Conservation (phyloP, 2,113 vertebrate species). For the Scophthalmus maximus region DNA sequence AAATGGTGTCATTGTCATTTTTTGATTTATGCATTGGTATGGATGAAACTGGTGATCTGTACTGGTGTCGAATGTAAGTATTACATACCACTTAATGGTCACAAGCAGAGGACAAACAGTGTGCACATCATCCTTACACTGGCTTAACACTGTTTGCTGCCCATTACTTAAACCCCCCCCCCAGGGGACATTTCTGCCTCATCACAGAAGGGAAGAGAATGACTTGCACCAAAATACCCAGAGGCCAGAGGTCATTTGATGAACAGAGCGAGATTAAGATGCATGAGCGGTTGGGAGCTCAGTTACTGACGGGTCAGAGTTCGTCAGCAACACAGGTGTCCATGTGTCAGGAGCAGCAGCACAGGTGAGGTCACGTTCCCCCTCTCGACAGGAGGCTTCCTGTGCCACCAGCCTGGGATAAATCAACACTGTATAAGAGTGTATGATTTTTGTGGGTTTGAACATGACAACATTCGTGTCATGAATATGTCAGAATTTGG, state of each 20-base stretch:
- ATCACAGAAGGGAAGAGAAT: slow-evolving; percentile 3
- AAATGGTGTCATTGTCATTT: no score
- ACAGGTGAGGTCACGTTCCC: slow-evolving; percentile 52
- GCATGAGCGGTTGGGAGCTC: slow-evolving; percentile 27
- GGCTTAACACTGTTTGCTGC: neutral
- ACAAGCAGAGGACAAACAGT: neutral
- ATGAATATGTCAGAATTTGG: slow-evolving; percentile 4
- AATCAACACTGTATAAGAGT: neutral
- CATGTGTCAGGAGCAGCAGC: slow-evolving; percentile 44
- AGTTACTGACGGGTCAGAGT: slow-evolving; percentile 31
- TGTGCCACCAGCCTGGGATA: slow-evolving; percentile 28
- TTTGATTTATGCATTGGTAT: no score
- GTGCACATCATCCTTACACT: neutral
- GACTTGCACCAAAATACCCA: slow-evolving; percentile 15
- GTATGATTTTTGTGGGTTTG: neutral
- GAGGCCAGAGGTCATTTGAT: slow-evolving; percentile 32
- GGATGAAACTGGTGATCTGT: no score
- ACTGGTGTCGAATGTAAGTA: no score
- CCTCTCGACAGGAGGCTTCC: slow-evolving; percentile 21
- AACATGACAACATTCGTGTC: slow-evolving; percentile 16
- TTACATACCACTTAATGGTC: neutral
- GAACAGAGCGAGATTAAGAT: slow-evolving; percentile 39
- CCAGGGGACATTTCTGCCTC: neutral
- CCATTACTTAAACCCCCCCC: neutral
- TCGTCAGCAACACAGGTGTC: slow-evolving; percentile 45